Evolutionary conservation across 2,113 vertebrate genomes (phyloP), one percentile per base, ranked within the genome.

Genomic region (Cichladusa arquata): DNA sequence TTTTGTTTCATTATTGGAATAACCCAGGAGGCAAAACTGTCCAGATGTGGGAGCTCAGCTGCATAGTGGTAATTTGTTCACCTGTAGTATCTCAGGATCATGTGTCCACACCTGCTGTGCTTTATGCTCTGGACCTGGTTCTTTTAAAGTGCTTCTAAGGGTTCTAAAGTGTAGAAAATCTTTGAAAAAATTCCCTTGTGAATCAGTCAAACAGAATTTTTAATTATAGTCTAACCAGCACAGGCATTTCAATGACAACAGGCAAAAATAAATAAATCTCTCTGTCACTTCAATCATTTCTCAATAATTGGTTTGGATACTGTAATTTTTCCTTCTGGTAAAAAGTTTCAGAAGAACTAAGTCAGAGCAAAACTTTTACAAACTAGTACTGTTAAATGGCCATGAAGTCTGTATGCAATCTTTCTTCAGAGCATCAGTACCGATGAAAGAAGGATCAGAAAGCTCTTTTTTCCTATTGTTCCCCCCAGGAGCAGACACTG

Each of bases 1-100:
- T 90, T 78, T 60, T 81, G 26, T 83, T 90, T 92, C 76, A 44
- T 90, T 77, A 86, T 11, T 88, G 64, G 76, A 70, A 58, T 70
- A 81, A 93, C 19, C 29, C 60, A 94, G 50, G 67, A 81, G 60
- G 58, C 71, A 88, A 60, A 66, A 88, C 88, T 83, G 47, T 47
- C 82, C 95, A 94, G 92, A 88, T 94, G 90, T 81, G 64, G 54
- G n/a, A 88, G 19, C 62, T 92, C 70, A 90, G 71, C 45, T 92
- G 50, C 60, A 28, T 5, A 15, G 47, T n/a, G 29, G 47, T 54
- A 66, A 86, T 96, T 90, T 90, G 25, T 92, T 93, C 86, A 90
- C 64, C 38, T 83, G 47, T 70, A 6, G 3, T 78, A 83, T 88
- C 24, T 92, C 54, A 90, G 53, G 71, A 65, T 50, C 5, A 2